phyloP scores from a whole-genome alignment of 1,140 invertebrate species.

The Drosophila tristis region DNA sequence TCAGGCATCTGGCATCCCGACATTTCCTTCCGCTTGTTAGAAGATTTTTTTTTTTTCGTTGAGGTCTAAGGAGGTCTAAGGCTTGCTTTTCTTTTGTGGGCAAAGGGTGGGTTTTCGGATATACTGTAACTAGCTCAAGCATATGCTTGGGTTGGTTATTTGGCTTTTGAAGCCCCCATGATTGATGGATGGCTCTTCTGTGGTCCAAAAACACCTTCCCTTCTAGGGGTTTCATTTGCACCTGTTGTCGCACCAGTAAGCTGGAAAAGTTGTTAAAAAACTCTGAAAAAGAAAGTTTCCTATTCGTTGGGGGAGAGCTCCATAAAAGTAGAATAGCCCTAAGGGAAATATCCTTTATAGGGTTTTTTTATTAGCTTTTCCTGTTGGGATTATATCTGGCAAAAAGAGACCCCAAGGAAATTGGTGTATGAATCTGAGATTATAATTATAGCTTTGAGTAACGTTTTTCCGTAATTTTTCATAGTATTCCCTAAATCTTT shows the following conservation, averaged over 20 bases:
- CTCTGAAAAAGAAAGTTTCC: conserved; percentile 2
- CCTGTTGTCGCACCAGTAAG: conserved; percentile 59
- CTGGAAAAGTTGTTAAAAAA: conserved; percentile 44
- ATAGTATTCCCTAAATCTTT: too few species aligned
- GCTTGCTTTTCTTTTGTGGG: conserved; percentile 8
- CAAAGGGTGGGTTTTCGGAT: conserved; percentile 46
- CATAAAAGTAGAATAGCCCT: conserved; percentile 41
- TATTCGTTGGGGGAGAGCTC: conserved; percentile 14
- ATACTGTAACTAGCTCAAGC: conserved; percentile 52
- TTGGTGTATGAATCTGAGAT: conserved; percentile 1
- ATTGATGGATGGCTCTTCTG: conserved; percentile 62
- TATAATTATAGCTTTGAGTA: too few species aligned
- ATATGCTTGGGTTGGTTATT: conserved; percentile 51
- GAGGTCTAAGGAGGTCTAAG: not conserved
- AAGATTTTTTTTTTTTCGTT: conserved; percentile 21
- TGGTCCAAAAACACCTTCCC: conserved; percentile 1
- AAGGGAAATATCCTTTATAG: conserved; percentile 39
- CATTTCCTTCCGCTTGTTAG: conserved; percentile 64
- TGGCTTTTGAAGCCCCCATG: conserved; percentile 42
- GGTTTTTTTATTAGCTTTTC: conserved; percentile 41
- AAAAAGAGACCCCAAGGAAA: conserved; percentile 31
- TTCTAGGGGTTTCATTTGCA: conserved; percentile 35
- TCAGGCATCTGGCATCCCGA: conserved; percentile 52
- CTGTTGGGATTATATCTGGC: conserved; percentile 18
- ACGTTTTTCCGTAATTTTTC: too few species aligned